Evolutionary conservation across 2,113 vertebrate species (phyloP).

Genomic region (Malurus cyaneus): DNA sequence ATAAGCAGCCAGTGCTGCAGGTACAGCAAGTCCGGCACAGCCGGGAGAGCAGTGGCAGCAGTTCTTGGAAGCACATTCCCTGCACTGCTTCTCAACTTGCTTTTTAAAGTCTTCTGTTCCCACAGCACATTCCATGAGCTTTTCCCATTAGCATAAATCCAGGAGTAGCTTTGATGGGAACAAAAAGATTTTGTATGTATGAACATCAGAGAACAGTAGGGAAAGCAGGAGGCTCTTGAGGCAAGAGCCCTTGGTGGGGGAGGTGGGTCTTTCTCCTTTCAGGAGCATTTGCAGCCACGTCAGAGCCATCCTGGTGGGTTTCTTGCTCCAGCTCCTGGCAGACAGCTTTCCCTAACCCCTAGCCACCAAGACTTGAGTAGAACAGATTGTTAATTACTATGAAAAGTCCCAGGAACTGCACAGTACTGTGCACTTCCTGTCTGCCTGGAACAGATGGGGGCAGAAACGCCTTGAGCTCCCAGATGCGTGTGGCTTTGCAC

Average conservation of each 20-base stretch:
- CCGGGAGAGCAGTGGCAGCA: neutral
- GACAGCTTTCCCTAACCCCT: neutral
- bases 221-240: neutral
- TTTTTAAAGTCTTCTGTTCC: neutral
- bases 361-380: neutral
- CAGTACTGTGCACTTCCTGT: neutral
- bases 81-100: neutral
- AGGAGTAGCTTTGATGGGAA: neutral
- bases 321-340: neutral
- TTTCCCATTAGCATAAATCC: neutral
- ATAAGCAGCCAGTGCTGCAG: neutral
- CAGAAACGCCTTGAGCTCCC: neutral
- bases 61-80: neutral
- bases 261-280: neutral
- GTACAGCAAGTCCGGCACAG: neutral
- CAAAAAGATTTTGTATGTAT: neutral
- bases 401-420: neutral
- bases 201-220: neutral
- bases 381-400: neutral
- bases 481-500: neutral
- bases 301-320: neutral
- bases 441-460: neutral
- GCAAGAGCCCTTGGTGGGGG: neutral
- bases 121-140: neutral
- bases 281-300: neutral